Evolutionary conservation across 2,888 invertebrate species (phyloP).

Genomic region (Caenorhabditis imperialis): DNA sequence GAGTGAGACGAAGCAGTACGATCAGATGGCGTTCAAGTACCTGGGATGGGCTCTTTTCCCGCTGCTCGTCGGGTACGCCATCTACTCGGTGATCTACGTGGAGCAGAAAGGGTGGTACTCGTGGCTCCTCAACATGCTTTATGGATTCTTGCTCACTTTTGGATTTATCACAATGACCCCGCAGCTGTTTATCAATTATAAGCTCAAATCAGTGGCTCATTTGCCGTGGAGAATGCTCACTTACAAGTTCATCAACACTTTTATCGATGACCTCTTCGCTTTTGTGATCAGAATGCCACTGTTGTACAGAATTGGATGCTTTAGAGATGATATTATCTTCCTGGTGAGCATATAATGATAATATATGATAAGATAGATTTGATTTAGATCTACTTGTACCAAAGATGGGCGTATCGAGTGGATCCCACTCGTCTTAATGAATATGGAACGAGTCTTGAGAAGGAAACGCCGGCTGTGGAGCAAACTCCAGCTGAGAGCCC

Average conservation of each 20-base stretch:
- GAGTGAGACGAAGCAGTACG: constrained; percentile 93
- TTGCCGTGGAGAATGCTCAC: constrained; percentile 99
- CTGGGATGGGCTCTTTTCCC: constrained; percentile 96
- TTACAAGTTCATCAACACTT: constrained; percentile 98
- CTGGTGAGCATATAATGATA: constrained; percentile 82
- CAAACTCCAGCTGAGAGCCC: constrained; percentile 11
- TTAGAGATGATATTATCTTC: constrained; percentile 98
- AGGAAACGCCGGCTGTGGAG: constrained; percentile 47
- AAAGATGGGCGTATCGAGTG: constrained; percentile 97
- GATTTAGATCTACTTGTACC: constrained; percentile 87
- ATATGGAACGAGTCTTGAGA: constrained; percentile 93
- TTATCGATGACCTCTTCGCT: constrained; percentile 99
- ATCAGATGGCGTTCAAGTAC: constrained; percentile 93
- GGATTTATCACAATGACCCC: constrained; percentile 99
- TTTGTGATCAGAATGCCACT: constrained; percentile 99
- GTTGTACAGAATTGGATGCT: constrained; percentile 94
- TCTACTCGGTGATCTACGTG: constrained; percentile 93
- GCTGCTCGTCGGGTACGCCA: constrained; percentile 90
- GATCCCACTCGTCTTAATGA: constrained; percentile 95
- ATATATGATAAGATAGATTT: no score
- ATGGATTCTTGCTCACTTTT: constrained; percentile 96
- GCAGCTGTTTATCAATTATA: constrained; percentile 95
- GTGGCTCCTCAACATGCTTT: constrained; percentile 93
- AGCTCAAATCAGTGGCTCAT: constrained; percentile 98
- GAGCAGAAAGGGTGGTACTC: constrained; percentile 98